Evolutionary conservation across 2,797 vertebrate genomes (phyloP), one percentile per base, ranked within the genome.

Genomic region (Gymnoscopelus braueri): DNA sequence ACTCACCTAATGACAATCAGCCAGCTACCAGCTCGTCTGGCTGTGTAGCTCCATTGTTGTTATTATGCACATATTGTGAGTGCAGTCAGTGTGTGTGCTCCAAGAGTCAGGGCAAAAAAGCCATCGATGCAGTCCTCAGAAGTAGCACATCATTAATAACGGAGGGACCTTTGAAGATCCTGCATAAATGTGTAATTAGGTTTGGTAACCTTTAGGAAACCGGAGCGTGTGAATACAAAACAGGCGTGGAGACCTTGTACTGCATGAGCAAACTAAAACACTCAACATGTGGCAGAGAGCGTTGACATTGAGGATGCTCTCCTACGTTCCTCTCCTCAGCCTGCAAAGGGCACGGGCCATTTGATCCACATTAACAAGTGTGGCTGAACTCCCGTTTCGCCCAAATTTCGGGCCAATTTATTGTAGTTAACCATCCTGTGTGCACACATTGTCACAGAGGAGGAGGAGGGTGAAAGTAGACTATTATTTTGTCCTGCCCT

Each of bases 141-240:
- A 91, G 88, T 84, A 86, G 89, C 89, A 91, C 91, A 92, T 93
- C 92, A 93, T 94, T 93, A 94, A 93, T 93, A 93, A 92, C 88
- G 80, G 79, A 83, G 89, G 90, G 90, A 92, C 93, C 91, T 93
- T 93, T 93, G 91, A 91, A 93, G 89, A 92, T 93, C 90, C 89
- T 84, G 89, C 88, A 93, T 93, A 92, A 93, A 93, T 92, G 89
- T 93, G 92, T 94, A 93, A 93, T 93, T 93, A 93, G 90, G 91
- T 92, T 92, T 88, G 89, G 90, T 93, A 92, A 93, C 92, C 92
- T 93, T 93, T 92, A 92, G 91, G 89, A 92, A 92, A 92, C 88
- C 80, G 82, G 89, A 90, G 90, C 86, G 87, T 81, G 67, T 89
- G 93, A 92, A 93, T 93, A 88, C 91, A 93, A 93, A 93, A 86